A percentile compares a stretch with the other conserved stretches of the same genome.
These are phyloP conservation scores for Chelmon rostratus DNA, from an alignment of 2,797 vertebrate species.

Conservation along the genomic window DNA sequence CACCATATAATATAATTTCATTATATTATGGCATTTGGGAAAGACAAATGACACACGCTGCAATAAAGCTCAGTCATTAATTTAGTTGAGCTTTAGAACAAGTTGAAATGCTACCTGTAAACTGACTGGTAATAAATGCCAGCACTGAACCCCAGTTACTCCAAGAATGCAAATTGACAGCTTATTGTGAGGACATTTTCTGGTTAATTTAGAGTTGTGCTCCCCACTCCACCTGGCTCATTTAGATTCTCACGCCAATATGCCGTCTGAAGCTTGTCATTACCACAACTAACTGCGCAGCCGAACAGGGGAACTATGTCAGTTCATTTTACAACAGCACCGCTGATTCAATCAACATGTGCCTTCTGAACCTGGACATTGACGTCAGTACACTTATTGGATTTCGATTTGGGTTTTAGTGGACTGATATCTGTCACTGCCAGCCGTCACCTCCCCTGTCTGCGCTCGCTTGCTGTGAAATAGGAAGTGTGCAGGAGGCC, in stretches of 20 bases:
- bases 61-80: slow-evolving; percentile 1
- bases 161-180: slow-evolving; percentile 21
- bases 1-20: not conserved
- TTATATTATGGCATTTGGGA: not conserved
- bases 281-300: slow-evolving; percentile 31
- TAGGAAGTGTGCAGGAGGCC: not conserved
- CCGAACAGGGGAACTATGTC: slow-evolving; percentile 7
- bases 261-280: slow-evolving; percentile 41
- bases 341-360: slow-evolving; percentile 47
- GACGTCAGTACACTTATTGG: slow-evolving; percentile 62
- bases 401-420: slow-evolving; percentile 51
- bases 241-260: slow-evolving; percentile 33
- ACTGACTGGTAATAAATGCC: not conserved
- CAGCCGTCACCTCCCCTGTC: slow-evolving; percentile 9
- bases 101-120: not conserved
- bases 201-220: slow-evolving; percentile 13
- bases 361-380: slow-evolving; percentile 51
- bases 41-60: slow-evolving; percentile 4
- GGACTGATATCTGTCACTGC: slow-evolving; percentile 39
- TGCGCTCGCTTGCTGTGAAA: slow-evolving; percentile 45
- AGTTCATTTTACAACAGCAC: slow-evolving; percentile 27
- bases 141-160: slow-evolving; percentile 1
- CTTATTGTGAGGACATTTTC: slow-evolving; percentile 29
- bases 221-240: not conserved
- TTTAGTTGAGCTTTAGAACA: slow-evolving; percentile 13